A percentile compares a stretch with the other conserved stretches of the same genome.
These are phyloP conservation scores for Sebastes nivosus DNA, from an alignment of 2,797 vertebrate species.

Conservation along the genomic window DNA sequence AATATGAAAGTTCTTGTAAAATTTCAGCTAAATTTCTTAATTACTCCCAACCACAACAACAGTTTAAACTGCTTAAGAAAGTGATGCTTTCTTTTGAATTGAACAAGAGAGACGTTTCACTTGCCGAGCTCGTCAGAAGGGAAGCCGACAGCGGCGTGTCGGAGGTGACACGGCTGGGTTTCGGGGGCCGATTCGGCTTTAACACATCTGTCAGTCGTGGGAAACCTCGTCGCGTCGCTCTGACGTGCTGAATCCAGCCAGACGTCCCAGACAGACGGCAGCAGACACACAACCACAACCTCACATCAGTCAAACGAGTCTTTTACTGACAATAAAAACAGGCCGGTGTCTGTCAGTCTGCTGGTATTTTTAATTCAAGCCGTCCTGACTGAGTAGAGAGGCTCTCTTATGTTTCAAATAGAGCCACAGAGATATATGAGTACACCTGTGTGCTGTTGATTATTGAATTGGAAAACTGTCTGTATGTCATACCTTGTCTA, in stretches of 20 bases:
- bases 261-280: conserved; percentile 70
- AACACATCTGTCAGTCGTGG: conserved; percentile 76
- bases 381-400: conserved; percentile 38
- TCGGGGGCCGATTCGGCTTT: conserved; percentile 57
- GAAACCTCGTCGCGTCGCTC: conserved; percentile 59
- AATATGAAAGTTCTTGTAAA: conserved; percentile 9
- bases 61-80: conserved; percentile 41
- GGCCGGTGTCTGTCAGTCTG: conserved; percentile 56
- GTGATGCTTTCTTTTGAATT: conserved; percentile 36
- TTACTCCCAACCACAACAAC: conserved; percentile 44
- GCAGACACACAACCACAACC: conserved; percentile 68
- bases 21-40: conserved; percentile 21
- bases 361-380: conserved; percentile 71
- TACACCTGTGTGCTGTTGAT: neutral
- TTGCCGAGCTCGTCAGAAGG: conserved; percentile 58
- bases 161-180: conserved; percentile 72
- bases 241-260: conserved; percentile 70
- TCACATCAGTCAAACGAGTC: conserved; percentile 68
- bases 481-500: neutral
- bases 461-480: neutral
- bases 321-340: conserved; percentile 61
- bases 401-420: conserved; percentile 42
- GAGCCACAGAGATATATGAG: conserved; percentile 1
- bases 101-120: conserved; percentile 60
- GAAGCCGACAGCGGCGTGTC: conserved; percentile 68